Base-by-base conservation (phyloP, 2,888 invertebrate species). In the Alviniconcha strummeri region DNA sequence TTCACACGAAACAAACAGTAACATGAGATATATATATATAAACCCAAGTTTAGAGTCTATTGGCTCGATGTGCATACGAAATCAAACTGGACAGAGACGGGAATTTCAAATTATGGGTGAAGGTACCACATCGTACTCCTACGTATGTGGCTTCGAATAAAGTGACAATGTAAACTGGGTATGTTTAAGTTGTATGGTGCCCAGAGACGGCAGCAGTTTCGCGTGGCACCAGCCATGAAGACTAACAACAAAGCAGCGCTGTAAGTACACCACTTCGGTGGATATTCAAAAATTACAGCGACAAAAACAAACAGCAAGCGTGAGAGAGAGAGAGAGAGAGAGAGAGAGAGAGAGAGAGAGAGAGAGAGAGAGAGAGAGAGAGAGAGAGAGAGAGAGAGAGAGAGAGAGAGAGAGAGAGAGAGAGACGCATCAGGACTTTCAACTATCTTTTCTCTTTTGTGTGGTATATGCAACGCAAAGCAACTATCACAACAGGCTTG, bases 331-430 rank as follows among this genome's bases (percentile, higher is more conserved):
- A 69, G 17, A 19, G 19, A 19, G 19, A 19, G 60, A 60, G 78
- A 78, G 60, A 13, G 60, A 78, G 60, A 60, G 60, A 60, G 13
- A 7, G 19, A 8, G 19, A 36, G 55, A 17, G 77, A 74, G 74
- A 74, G 74, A 74, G 74, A 19, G 74, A 74, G 74, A 74, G 74
- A 74, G 74, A 74, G 74, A 77, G 77, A 77, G 77, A 55, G 6
- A 17, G 55, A 55, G 8, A 52, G 55, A 57, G 77, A 57, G 57
- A 77, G 77, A 57, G 57, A 17, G 55, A 19, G 57, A 64, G 79
- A 79, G 57, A 64, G 79, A 79, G 79, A 79, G 64, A 79, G 79
- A 79, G 79, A 79, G 64, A 64, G 64, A 64, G 54, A 64, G 79
- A 60, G 9, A 19, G 5, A 64, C 15, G n/a, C n/a, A 79, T 8